Evolutionary conservation across 1,140 invertebrate species (phyloP), one percentile per base, ranked within the genome.

Genomic region (Grapholita molesta): DNA sequence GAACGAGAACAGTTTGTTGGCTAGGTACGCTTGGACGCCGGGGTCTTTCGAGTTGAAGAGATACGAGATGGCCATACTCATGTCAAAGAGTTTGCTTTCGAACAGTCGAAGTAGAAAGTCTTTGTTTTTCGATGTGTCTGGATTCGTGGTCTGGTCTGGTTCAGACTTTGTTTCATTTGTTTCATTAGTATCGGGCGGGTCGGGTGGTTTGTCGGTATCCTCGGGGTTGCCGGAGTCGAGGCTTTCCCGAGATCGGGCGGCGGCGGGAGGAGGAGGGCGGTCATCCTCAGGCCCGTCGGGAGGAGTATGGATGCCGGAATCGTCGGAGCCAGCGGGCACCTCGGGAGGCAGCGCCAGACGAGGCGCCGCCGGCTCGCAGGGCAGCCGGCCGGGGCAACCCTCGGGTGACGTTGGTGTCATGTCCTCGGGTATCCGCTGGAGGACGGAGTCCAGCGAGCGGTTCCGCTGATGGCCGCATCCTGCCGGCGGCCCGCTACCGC

Each of bases 21-120:
- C 98, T 86, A 99, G 95, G 90, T 99, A 99, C 76, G 96, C 97
- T 82, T 99, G 97, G 57, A 99, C 98, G 57, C 98, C 98, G 21
- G 97, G 97, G 90, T 99, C 98, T 92, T 99, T 99, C n/a, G 98
- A 99, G 86, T 99, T 99, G 84, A 98, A 99, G 33, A 99, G 93
- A 94, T 99, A 99, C 83, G 97, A 97, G 82, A 99, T 98, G 23
- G 98, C 98, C 94, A 99, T 99, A 69, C 97, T 97, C 95, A 99
- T 99, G 87, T 99, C 97, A 89, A 99, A 99, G 67, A 99, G 94
- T 93, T 97, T 98, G 73, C 98, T 99, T 90, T 99, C 98, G 83
- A 99, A 99, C 77, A 99, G 93, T 76, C 98, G 93, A 69, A 99
- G 92, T 64, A 99, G 93, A 89, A 90, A 91, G 81, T 92, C 90